Percentiles rank a stretch among this genome's conserved stretches.
Evolutionary conservation across 2,888 invertebrate genomes (phyloP).

Genomic region (Folsomia manolachei): DNA sequence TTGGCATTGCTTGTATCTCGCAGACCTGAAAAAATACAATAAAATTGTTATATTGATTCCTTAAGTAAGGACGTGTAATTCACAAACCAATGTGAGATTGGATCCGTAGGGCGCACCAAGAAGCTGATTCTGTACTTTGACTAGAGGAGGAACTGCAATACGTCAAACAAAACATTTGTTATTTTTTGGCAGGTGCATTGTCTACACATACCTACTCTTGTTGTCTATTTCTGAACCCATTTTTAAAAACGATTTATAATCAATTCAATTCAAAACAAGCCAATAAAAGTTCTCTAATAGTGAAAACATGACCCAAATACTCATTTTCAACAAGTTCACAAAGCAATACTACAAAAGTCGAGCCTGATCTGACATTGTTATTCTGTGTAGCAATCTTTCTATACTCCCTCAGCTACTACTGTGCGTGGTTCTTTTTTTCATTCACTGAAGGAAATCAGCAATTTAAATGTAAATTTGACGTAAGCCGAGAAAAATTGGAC

Average conservation of each 20-base stretch:
- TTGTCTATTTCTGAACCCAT: too few species aligned
- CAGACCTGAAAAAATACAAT: too few species aligned
- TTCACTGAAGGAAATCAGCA: neutral
- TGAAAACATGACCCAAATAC: neutral
- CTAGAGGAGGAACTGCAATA: conserved; percentile 75
- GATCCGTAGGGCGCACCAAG: conserved; percentile 81
- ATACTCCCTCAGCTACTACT: too few species aligned
- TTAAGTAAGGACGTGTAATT: too few species aligned
- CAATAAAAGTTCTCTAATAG: neutral
- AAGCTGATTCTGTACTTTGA: conserved; percentile 84
- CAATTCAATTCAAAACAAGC: neutral
- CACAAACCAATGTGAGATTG: conserved; percentile 80
- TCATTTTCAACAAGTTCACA: neutral
- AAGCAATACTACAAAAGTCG: neutral
- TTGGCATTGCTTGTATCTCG: conserved; percentile 82
- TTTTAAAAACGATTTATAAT: neutral
- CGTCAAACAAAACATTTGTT: neutral
- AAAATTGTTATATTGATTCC: too few species aligned
- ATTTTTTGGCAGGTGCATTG: neutral
- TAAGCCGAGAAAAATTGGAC: neutral
- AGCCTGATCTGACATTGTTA: too few species aligned
- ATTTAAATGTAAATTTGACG: conserved; percentile 7
- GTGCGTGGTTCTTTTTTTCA: too few species aligned
- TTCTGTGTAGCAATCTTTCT: too few species aligned
- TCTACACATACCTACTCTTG: too few species aligned